A percentile compares a stretch with the other conserved stretches of the same genome.
Evolutionary conservation across 2,797 vertebrate genomes (phyloP).

Genomic region (Helarctos malayanus): DNA sequence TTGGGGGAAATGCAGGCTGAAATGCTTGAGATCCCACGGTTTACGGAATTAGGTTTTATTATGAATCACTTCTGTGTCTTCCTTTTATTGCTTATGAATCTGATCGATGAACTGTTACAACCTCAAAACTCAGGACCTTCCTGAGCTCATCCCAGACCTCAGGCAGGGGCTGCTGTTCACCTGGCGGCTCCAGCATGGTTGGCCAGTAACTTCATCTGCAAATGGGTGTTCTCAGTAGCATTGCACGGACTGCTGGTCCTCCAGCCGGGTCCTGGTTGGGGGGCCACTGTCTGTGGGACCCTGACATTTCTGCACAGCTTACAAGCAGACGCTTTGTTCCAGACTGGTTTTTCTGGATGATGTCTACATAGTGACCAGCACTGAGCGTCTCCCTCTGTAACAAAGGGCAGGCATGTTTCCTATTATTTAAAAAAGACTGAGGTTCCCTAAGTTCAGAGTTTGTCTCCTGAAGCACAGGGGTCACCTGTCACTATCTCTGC

Average conservation of each 20-base stretch:
- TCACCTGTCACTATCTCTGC: background rate
- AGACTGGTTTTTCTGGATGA: background rate
- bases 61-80: background rate
- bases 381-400: too few relatives aligned
- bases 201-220: background rate
- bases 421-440: too few relatives aligned
- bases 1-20: background rate
- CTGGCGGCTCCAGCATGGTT: background rate
- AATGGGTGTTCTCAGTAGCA: background rate
- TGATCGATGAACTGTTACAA: background rate
- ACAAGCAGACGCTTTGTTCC: background rate
- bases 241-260: background rate
- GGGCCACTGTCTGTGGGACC: background rate
- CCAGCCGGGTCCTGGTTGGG: background rate
- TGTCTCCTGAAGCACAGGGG: background rate
- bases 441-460: background rate
- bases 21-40: background rate
- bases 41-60: too few relatives aligned
- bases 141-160: background rate
- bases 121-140: background rate
- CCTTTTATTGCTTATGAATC: background rate
- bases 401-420: too few relatives aligned
- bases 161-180: background rate
- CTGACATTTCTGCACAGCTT: background rate
- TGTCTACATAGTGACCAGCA: too few relatives aligned